Conservation (phyloP, 2,113 vertebrate genomes). For the Mionectes macconnelli region DNA sequence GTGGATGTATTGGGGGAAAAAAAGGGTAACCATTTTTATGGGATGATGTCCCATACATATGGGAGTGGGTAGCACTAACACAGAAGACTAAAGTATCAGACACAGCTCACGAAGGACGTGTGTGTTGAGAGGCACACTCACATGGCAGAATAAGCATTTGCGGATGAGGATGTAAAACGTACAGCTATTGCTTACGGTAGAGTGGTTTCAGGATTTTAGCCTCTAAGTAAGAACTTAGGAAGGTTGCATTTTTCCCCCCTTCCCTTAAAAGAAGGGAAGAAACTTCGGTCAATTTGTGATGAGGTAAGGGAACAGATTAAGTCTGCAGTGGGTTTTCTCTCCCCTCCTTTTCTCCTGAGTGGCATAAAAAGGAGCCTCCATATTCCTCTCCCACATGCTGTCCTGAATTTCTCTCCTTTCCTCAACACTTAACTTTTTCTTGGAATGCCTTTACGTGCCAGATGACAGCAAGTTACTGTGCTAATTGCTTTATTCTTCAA, state of each 20-base stretch:
- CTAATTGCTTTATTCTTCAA: conserved; percentile 76
- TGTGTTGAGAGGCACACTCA: neutral
- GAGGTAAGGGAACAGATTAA: conserved; percentile 69
- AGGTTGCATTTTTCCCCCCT: neutral
- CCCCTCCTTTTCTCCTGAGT: conserved; percentile 62
- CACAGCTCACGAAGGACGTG: neutral
- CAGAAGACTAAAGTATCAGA: neutral
- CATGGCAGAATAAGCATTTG: neutral
- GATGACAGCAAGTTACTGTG: conserved; percentile 77
- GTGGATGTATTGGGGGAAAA: neutral
- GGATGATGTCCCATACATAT: neutral
- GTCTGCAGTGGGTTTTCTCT: conserved; percentile 67
- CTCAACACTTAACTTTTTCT: conserved; percentile 79
- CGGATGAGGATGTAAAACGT: neutral
- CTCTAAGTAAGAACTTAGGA: neutral
- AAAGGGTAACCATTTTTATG: neutral
- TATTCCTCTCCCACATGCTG: conserved; percentile 78
- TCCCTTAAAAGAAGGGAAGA: neutral
- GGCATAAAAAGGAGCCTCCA: conserved; percentile 72
- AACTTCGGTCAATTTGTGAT: conserved; percentile 43
- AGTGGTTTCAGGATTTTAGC: neutral
- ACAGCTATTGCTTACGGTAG: neutral
- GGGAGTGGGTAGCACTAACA: neutral
- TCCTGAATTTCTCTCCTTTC: conserved; percentile 80
- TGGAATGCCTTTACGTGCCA: conserved; percentile 76